These are phyloP conservation scores for Metacarcinus magister DNA, from an alignment of 2,888 invertebrate species.

Conservation along the genomic window DNA sequence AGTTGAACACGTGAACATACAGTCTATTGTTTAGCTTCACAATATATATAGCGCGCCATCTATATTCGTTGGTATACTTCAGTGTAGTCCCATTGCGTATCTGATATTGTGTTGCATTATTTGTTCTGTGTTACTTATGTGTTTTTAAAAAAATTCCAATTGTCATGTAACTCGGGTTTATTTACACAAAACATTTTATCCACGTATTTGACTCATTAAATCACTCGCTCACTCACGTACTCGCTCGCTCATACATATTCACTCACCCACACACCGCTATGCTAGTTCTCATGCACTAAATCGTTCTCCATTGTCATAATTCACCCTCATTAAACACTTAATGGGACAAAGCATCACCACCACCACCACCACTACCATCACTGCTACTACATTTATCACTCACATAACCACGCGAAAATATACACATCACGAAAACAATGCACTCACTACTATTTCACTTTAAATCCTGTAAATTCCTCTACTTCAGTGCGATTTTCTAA, in stretches of 20 bases:
- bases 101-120: neutral
- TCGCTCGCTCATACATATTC: constrained; percentile 32
- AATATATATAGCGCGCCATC: neutral
- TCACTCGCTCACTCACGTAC: neutral
- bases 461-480: neutral
- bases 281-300: neutral
- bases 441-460: neutral
- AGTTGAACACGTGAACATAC: neutral
- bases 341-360: neutral
- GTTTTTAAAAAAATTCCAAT: neutral
- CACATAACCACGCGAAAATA: too few species aligned
- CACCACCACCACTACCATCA: neutral
- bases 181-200: neutral
- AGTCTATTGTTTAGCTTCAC: neutral
- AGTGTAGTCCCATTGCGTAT: too few species aligned
- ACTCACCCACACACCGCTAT: neutral
- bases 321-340: neutral
- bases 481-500: neutral
- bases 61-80: neutral
- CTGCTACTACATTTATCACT: neutral
- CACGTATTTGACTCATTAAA: neutral
- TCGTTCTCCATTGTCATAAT: neutral
- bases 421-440: neutral
- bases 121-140: neutral
- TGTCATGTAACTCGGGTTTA: neutral